Evolutionary conservation across 2,113 vertebrate genomes (phyloP).

Genomic region (Laticauda laticaudata): DNA sequence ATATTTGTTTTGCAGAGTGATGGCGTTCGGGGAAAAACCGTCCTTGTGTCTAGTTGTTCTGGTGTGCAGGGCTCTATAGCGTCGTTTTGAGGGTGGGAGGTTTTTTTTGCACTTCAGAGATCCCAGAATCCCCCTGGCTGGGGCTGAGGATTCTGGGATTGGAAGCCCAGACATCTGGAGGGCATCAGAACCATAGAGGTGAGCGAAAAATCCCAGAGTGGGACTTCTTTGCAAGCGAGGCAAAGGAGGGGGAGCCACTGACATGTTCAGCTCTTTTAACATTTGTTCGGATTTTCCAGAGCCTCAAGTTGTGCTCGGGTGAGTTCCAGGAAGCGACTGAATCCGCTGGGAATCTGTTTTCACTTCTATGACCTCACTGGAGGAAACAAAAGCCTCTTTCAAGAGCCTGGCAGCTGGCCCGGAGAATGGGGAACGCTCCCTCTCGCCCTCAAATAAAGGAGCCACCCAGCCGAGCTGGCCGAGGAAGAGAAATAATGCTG

Average conservation of each 20-base stretch:
- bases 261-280: slow-evolving; percentile 37
- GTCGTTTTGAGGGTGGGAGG: too few relatives aligned
- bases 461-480: slow-evolving; percentile 12
- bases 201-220: background rate
- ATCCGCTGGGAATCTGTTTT: slow-evolving; percentile 60
- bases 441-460: background rate
- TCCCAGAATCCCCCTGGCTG: background rate
- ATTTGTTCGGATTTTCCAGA: slow-evolving; percentile 57
- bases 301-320: slow-evolving; percentile 46
- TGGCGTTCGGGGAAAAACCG: too few relatives aligned
- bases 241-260: slow-evolving; percentile 10
- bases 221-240: background rate
- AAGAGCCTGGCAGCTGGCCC: slow-evolving; percentile 46
- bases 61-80: too few relatives aligned
- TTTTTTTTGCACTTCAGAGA: too few relatives aligned
- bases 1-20: too few relatives aligned
- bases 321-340: slow-evolving; percentile 63
- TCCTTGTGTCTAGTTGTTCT: too few relatives aligned
- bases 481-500: slow-evolving; percentile 25
- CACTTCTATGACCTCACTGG: slow-evolving; percentile 58
- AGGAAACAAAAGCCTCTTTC: slow-evolving; percentile 67
- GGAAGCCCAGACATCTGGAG: background rate
- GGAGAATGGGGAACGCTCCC: background rate
- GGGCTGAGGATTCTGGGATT: background rate
- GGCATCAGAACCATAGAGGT: background rate